These are phyloP conservation scores for Steinernema hermaphroditum DNA, from an alignment of 2,888 invertebrate species.

Conservation along the genomic window DNA sequence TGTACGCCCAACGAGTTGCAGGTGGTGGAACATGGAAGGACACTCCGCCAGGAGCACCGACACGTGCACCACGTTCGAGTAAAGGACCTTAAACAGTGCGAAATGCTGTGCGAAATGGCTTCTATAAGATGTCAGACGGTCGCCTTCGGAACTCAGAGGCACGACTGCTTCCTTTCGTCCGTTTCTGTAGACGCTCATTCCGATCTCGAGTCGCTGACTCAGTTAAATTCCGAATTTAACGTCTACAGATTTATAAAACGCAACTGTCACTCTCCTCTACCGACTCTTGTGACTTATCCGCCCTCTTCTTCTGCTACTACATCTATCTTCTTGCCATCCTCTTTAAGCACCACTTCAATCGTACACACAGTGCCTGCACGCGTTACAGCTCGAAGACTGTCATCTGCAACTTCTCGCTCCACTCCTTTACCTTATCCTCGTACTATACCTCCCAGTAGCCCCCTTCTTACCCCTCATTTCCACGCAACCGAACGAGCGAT, in stretches of 20 bases:
- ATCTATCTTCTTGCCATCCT: too few relatives aligned
- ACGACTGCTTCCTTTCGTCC: conserved; percentile 44
- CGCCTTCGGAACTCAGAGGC: conserved; percentile 36
- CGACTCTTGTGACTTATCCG: too few relatives aligned
- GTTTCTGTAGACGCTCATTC: conserved; percentile 33
- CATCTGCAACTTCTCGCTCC: neutral
- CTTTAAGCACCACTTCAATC: too few relatives aligned
- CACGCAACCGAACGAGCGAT: too few relatives aligned
- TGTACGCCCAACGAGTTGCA: conserved; percentile 34
- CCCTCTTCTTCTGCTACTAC: too few relatives aligned
- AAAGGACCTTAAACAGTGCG: conserved; percentile 37
- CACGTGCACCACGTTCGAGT: conserved; percentile 49
- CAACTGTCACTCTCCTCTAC: too few relatives aligned
- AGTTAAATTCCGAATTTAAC: conserved; percentile 36
- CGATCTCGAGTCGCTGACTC: conserved; percentile 35
- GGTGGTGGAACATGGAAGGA: conserved; percentile 41
- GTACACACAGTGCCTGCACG: neutral
- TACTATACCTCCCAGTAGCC: neutral
- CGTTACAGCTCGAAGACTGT: neutral
- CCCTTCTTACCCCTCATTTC: neutral
- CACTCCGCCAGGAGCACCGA: conserved; percentile 42
- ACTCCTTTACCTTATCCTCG: neutral
- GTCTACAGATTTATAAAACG: conserved; percentile 7
- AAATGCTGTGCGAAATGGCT: conserved; percentile 37
- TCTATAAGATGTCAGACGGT: conserved; percentile 42